Evolutionary conservation across 2,888 invertebrate species (phyloP).

Genomic region (Calameuta pallipes): DNA sequence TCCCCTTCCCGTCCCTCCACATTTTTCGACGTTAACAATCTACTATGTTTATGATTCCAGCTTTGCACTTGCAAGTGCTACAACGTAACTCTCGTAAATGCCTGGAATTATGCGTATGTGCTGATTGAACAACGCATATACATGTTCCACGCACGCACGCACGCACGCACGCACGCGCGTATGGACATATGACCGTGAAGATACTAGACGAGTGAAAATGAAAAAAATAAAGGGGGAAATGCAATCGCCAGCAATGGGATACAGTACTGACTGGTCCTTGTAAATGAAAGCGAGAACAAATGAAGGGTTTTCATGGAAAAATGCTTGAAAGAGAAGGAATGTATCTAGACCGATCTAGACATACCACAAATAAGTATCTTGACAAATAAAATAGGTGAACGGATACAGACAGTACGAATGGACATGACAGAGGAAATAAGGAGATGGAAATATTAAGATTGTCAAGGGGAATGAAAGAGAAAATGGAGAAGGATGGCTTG

Average conservation of each 20-base stretch:
- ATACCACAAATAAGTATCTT: slow-evolving; percentile 11
- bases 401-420: slow-evolving; percentile 24
- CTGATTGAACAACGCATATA: background rate
- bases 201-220: slow-evolving; percentile 19
- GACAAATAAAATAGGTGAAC: slow-evolving; percentile 21
- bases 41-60: background rate
- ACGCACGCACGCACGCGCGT: background rate
- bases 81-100: background rate
- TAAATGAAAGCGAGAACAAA: slow-evolving; percentile 38
- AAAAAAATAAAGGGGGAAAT: slow-evolving; percentile 63
- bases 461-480: background rate
- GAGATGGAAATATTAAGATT: background rate
- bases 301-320: background rate
- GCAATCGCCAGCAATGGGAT: slow-evolving; percentile 63
- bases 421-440: background rate
- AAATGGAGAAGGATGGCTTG: background rate
- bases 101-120: background rate
- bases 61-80: background rate
- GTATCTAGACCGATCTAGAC: slow-evolving; percentile 5
- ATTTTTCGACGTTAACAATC: too few relatives aligned
- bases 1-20: background rate
- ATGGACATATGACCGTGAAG: slow-evolving; percentile 18
- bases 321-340: background rate
- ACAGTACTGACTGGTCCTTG: slow-evolving; percentile 82
- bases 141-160: background rate